A percentile compares a stretch with the other conserved stretches of the same genome.
Evolutionary conservation across 2,113 vertebrate genomes (phyloP).

Genomic region (Petrocephalus zakoni): DNA sequence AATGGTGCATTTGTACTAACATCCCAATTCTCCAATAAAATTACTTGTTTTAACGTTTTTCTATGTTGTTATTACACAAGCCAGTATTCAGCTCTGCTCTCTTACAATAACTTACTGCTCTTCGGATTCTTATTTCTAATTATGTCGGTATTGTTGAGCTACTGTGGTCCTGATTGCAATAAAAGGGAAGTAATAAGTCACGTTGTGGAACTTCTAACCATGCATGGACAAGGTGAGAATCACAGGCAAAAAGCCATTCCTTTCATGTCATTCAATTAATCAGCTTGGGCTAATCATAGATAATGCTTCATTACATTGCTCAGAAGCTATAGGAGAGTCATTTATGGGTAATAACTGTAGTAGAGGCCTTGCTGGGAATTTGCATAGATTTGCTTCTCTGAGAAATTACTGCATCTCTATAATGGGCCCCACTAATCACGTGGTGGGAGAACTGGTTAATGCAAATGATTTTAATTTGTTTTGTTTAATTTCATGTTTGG

Average conservation of each 20-base stretch:
- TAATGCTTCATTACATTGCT: slow-evolving; percentile 33
- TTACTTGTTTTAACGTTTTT: neutral
- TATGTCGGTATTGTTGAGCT: neutral
- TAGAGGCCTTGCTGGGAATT: slow-evolving; percentile 20
- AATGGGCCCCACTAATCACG: slow-evolving; percentile 17
- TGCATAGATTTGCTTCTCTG: slow-evolving; percentile 24
- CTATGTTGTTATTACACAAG: neutral
- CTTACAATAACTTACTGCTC: neutral
- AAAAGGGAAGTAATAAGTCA: neutral
- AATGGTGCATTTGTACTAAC: neutral
- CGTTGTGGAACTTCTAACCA: neutral
- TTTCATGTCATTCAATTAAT: slow-evolving; percentile 15
- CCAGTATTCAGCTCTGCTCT: neutral
- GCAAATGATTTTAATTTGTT: slow-evolving; percentile 1
- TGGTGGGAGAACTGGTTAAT: neutral
- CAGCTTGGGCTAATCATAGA: slow-evolving; percentile 12
- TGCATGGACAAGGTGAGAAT: neutral
- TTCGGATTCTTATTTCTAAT: neutral
- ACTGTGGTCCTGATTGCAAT: neutral
- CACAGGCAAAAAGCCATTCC: neutral
- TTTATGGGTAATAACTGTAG: slow-evolving; percentile 33
- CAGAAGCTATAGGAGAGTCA: slow-evolving; percentile 28
- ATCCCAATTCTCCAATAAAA: neutral
- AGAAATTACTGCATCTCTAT: slow-evolving; percentile 28
- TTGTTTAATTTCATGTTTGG: neutral